phyloP scores from a whole-genome alignment of 2,113 vertebrate genomes.

The Lontra canadensis region DNA sequence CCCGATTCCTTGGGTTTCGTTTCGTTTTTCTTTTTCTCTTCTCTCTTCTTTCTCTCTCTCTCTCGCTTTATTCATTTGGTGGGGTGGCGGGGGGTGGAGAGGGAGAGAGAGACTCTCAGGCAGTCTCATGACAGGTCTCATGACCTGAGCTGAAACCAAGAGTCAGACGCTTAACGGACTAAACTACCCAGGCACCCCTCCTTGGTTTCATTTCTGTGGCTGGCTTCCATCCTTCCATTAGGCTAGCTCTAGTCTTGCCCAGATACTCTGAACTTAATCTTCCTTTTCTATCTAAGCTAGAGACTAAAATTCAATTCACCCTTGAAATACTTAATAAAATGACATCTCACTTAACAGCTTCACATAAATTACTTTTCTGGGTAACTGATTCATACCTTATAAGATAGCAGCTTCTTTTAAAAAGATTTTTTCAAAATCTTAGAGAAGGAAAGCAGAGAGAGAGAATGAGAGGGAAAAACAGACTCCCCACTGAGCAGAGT shows the following conservation, averaged over 20 bases:
- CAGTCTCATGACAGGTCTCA: neutral
- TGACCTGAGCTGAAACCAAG: neutral
- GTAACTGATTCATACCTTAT: neutral
- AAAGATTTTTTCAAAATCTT: neutral
- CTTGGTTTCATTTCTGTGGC: neutral
- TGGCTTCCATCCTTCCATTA: neutral
- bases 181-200: too few species aligned
- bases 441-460: neutral
- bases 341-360: neutral
- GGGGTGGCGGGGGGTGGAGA: neutral
- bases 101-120: neutral
- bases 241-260: neutral
- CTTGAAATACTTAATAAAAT: constrained; percentile 6
- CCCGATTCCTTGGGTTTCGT: neutral
- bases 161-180: neutral
- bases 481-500: neutral
- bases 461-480: neutral
- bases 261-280: neutral
- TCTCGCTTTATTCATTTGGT: neutral
- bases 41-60: neutral
- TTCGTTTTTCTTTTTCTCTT: neutral
- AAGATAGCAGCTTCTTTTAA: neutral
- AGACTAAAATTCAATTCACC: neutral
- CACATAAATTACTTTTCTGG: neutral
- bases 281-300: neutral